phyloP scores from a whole-genome alignment of 1,140 invertebrate species.

The Philopotamus ludificatus region DNA sequence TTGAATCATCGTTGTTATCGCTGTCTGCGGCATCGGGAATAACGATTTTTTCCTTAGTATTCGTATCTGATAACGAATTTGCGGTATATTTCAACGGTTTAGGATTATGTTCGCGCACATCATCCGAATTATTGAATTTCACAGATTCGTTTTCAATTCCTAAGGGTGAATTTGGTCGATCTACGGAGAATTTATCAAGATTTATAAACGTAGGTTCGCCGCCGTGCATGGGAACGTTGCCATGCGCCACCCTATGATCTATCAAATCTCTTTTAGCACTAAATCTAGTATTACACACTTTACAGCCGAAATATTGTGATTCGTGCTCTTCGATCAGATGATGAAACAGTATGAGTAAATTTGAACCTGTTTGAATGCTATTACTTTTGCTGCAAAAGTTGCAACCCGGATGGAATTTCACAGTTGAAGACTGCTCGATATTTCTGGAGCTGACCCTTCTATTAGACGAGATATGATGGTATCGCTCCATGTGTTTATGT shows the following conservation, averaged over 20 bases:
- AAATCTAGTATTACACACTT: conserved; percentile 48
- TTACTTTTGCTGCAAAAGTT: conserved; percentile 48
- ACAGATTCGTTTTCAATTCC: too few species aligned
- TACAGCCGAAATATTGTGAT: conserved; percentile 50
- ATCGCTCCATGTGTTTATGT: conserved; percentile 60
- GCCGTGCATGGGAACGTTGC: too few species aligned
- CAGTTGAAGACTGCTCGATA: conserved; percentile 14
- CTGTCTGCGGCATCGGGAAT: background rate
- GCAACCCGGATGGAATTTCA: conserved; percentile 43
- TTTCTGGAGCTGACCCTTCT: conserved; percentile 47
- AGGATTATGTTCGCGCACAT: background rate
- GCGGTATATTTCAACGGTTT: background rate
- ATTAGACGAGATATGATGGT: conserved; percentile 49
- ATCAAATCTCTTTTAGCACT: conserved; percentile 40
- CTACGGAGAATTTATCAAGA: too few species aligned
- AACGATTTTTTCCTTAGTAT: too few species aligned
- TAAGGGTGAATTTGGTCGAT: too few species aligned
- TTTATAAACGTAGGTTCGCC: too few species aligned
- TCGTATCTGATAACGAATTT: background rate
- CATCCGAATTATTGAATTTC: background rate
- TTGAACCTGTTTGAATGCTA: conserved; percentile 42
- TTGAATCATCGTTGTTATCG: background rate
- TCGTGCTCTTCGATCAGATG: conserved; percentile 49
- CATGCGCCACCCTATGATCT: conserved; percentile 45
- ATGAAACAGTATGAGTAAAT: conserved; percentile 47